Evolutionary conservation across 2,888 invertebrate species (phyloP).

Genomic region (Mesochorus sp.): DNA sequence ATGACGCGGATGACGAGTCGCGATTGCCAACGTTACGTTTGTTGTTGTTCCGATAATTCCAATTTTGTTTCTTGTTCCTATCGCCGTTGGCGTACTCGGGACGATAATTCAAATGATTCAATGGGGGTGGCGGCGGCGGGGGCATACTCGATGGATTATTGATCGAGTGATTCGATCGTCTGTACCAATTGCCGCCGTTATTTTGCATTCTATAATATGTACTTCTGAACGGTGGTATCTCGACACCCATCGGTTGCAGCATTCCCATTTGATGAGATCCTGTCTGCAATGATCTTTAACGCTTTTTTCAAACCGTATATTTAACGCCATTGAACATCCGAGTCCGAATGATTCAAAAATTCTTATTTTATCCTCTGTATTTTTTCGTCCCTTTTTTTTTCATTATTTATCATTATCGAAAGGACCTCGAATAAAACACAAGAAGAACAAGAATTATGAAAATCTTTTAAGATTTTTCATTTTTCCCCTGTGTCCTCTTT

Average conservation of each 20-base stretch:
- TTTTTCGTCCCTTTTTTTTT: background rate
- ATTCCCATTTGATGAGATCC: slow-evolving; percentile 74
- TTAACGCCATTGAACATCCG: background rate
- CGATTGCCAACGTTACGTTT: slow-evolving; percentile 63
- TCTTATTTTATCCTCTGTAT: background rate
- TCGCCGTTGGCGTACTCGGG: slow-evolving; percentile 30
- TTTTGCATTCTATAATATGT: slow-evolving; percentile 71
- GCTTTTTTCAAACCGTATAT: slow-evolving; percentile 39
- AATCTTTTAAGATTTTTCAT: no score
- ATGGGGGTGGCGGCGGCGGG: no score
- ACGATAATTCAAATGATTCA: slow-evolving; percentile 49
- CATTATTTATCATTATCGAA: no score
- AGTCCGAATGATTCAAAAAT: background rate
- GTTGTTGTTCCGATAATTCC: slow-evolving; percentile 58
- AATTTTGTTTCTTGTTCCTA: slow-evolving; percentile 62
- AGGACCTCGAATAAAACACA: no score
- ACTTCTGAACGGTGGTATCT: slow-evolving; percentile 73
- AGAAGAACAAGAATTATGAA: no score
- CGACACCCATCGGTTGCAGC: slow-evolving; percentile 75
- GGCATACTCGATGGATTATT: slow-evolving; percentile 50
- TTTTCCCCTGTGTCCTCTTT: no score
- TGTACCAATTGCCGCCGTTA: slow-evolving; percentile 72
- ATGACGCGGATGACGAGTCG: no score
- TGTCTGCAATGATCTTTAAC: slow-evolving; percentile 67
- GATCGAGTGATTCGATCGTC: slow-evolving; percentile 60